Percentiles rank a stretch among this genome's conserved stretches.
These are phyloP conservation scores for Copsychus sechellarum DNA, from an alignment of 2,113 vertebrate genomes.

Conservation along the genomic window DNA sequence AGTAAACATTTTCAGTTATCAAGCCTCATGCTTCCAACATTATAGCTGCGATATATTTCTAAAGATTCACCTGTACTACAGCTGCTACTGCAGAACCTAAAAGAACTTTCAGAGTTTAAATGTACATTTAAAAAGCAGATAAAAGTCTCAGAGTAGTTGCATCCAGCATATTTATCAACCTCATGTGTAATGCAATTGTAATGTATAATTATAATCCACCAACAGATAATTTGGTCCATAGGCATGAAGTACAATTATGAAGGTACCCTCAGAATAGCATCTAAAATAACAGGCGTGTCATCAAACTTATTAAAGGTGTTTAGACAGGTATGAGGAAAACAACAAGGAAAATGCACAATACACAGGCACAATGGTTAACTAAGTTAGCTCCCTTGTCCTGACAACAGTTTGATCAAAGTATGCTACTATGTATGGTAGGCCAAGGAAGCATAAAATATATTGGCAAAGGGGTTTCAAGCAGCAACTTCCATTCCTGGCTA, in stretches of 20 bases:
- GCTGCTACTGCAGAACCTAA: background rate
- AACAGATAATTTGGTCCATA: background rate
- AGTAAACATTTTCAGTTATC: background rate
- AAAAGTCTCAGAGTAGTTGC: background rate
- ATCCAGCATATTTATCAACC: background rate
- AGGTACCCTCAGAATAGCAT: background rate
- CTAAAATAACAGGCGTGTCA: background rate
- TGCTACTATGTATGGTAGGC: background rate
- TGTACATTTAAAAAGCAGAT: background rate
- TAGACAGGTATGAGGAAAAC: constrained; percentile 4
- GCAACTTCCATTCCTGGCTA: background rate
- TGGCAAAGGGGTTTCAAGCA: background rate
- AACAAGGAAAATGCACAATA: background rate
- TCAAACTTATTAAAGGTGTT: background rate
- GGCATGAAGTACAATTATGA: background rate
- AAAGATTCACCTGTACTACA: background rate
- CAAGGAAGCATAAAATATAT: accelerated
- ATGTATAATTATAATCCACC: background rate
- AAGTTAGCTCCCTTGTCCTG: background rate
- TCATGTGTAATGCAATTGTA: background rate
- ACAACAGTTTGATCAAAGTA: background rate
- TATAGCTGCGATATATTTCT: background rate
- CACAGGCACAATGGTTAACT: background rate
- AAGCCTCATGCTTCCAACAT: background rate
- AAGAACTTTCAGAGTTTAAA: background rate